phyloP scores from a whole-genome alignment of 2,888 invertebrate genomes.

The Agonopterix heracliana region DNA sequence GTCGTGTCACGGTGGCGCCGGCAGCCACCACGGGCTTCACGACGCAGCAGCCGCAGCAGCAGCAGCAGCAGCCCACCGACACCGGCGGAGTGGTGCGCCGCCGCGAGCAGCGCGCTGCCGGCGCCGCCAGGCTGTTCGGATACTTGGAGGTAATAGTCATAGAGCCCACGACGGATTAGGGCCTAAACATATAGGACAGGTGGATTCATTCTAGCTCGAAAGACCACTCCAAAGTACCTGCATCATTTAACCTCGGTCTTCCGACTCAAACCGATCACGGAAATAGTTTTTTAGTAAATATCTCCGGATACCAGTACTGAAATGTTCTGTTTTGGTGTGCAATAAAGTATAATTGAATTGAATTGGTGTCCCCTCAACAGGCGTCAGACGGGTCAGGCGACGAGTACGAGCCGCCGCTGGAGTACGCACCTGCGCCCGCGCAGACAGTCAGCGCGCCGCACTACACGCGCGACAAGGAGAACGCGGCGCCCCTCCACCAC shows the following conservation, averaged over 20 bases:
- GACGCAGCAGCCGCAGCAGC: slow-evolving; percentile 25
- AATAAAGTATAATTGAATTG: too few species aligned
- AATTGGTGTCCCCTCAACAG: too few species aligned
- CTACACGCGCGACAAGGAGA: slow-evolving; percentile 16
- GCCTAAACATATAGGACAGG: too few species aligned
- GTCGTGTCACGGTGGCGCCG: slow-evolving; percentile 35
- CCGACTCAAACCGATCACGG: too few species aligned
- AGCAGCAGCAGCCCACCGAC: slow-evolving; percentile 25
- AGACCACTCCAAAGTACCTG: too few species aligned
- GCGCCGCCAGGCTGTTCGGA: slow-evolving; percentile 82
- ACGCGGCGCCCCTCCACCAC: slow-evolving; percentile 37
- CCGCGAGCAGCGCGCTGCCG: slow-evolving; percentile 45
- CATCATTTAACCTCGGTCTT: too few species aligned
- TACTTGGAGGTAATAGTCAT: slow-evolving; percentile 81
- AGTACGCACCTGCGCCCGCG: slow-evolving; percentile 28
- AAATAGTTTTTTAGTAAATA: too few species aligned
- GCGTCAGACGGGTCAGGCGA: slow-evolving; percentile 82
- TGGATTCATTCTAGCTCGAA: too few species aligned
- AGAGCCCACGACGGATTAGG: too few species aligned
- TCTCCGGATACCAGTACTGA: too few species aligned
- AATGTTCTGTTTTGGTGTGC: too few species aligned
- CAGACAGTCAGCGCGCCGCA: slow-evolving; percentile 14
- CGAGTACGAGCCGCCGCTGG: slow-evolving; percentile 54
- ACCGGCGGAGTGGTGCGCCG: slow-evolving; percentile 19
- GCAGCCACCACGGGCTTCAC: slow-evolving; percentile 17